Percentiles rank a stretch among this genome's conserved stretches.
These are phyloP conservation scores for Hybognathus amarus DNA, from an alignment of 2,797 vertebrate genomes.

Conservation along the genomic window DNA sequence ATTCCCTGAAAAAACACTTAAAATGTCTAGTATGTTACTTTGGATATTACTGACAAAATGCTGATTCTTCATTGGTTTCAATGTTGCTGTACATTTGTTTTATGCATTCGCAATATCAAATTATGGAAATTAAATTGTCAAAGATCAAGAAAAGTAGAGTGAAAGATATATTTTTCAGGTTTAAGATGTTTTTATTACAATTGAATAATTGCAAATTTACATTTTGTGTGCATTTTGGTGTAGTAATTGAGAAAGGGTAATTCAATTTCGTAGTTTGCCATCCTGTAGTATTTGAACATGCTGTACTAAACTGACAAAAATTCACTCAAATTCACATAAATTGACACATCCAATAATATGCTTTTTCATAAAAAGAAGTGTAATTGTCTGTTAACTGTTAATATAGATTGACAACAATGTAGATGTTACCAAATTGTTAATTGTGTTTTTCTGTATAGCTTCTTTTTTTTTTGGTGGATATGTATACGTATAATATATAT, in stretches of 20 bases:
- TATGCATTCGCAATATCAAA: not conserved
- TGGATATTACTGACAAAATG: not conserved
- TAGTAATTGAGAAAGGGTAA: not conserved
- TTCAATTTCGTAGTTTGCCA: not conserved
- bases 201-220: not conserved
- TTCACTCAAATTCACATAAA: not conserved
- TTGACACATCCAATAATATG: not conserved
- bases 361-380: not conserved
- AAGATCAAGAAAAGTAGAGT: not conserved
- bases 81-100: not conserved
- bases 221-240: not conserved
- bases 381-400: not conserved
- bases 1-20: not conserved
- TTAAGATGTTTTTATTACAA: not conserved
- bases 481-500: not conserved
- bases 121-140: not conserved
- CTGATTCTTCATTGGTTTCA: not conserved
- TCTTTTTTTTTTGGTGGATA: not conserved
- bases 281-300: not conserved
- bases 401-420: not conserved
- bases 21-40: not conserved
- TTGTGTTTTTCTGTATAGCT: not conserved
- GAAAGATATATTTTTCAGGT: not conserved
- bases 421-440: not conserved
- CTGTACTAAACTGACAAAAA: not conserved